Evolutionary conservation across 2,888 invertebrate species (phyloP).

Genomic region (Alloscopus bannaensis): DNA sequence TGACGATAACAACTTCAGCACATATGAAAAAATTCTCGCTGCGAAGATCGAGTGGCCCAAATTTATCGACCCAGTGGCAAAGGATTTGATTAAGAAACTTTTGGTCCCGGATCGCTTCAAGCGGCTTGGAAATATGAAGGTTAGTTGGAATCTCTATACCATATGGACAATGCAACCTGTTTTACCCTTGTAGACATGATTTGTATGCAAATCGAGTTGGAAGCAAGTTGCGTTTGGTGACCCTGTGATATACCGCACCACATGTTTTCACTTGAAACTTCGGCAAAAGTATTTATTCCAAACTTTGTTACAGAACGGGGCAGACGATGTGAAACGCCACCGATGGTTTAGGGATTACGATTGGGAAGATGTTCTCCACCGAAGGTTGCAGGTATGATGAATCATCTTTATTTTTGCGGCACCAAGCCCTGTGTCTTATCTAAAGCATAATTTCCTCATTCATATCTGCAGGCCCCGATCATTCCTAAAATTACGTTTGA

Average conservation of each 20-base stretch:
- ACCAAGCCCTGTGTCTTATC: not conserved
- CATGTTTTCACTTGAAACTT: too few species aligned
- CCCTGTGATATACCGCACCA: too few species aligned
- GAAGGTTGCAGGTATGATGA: slow-evolving; percentile 86
- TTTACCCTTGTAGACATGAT: too few species aligned
- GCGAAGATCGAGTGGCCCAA: slow-evolving; percentile 97
- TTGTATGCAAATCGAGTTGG: not conserved
- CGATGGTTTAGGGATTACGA: slow-evolving; percentile 96
- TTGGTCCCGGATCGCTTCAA: slow-evolving; percentile 94
- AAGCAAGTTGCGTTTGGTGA: too few species aligned
- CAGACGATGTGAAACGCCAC: slow-evolving; percentile 91
- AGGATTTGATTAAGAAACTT: slow-evolving; percentile 96
- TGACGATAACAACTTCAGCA: slow-evolving; percentile 96
- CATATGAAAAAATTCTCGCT: slow-evolving; percentile 96
- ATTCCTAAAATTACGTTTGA: slow-evolving; percentile 92
- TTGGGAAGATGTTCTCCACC: slow-evolving; percentile 91
- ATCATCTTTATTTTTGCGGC: not conserved
- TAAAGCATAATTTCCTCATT: not conserved
- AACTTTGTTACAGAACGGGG: slow-evolving; percentile 67
- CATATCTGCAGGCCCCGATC: slow-evolving; percentile 86
- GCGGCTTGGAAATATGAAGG: slow-evolving; percentile 90
- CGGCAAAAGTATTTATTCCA: too few species aligned
- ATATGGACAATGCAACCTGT: too few species aligned
- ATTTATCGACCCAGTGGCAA: slow-evolving; percentile 93
- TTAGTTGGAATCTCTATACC: not conserved